Evolutionary conservation across 2,113 vertebrate species (phyloP).

Genomic region (Puffinus mauretanicus): DNA sequence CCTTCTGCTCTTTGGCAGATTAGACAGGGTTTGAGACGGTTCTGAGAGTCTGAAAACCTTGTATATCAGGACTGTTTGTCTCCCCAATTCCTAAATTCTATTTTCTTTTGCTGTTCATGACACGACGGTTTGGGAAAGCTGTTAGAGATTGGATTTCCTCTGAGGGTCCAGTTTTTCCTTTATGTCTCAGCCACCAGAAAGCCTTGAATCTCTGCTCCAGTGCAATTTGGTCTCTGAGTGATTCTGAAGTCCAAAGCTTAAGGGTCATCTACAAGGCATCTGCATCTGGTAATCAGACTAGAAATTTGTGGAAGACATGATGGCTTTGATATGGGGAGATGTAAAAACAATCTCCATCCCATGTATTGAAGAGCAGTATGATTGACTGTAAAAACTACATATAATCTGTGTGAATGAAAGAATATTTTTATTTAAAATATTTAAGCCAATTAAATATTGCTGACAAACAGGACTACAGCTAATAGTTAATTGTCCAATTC

Average conservation of each 20-base stretch:
- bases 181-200: neutral
- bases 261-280: neutral
- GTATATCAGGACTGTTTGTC: neutral
- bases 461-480: neutral
- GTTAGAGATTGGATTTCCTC: neutral
- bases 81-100: neutral
- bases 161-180: neutral
- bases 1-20: neutral
- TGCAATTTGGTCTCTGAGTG: neutral
- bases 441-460: neutral
- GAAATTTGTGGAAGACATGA: neutral
- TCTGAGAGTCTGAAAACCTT: neutral
- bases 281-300: neutral
- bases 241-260: neutral
- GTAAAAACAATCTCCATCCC: neutral
- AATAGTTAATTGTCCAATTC: neutral
- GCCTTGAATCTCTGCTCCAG: neutral
- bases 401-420: neutral
- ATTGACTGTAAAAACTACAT: neutral
- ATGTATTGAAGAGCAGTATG: neutral
- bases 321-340: neutral
- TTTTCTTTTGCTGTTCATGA: neutral
- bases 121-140: neutral
- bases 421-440: neutral
- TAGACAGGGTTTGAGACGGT: neutral